Base-by-base conservation (phyloP, 2,113 vertebrate species). In the Dipodomys stephensi region DNA sequence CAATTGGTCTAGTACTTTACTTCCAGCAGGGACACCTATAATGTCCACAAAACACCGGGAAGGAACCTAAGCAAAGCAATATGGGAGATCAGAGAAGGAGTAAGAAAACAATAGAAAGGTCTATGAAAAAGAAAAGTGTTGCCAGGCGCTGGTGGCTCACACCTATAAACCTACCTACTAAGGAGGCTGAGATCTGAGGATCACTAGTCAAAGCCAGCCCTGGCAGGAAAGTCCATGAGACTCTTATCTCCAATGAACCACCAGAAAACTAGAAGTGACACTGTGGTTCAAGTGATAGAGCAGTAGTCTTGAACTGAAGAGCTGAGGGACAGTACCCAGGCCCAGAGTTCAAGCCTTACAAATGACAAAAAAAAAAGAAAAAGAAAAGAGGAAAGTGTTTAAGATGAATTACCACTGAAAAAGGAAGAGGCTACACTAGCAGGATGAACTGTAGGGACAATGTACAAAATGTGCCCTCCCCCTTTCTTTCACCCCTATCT, bases 361-460 rank as follows among this genome's bases (percentile, higher is more conserved):
- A 39, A 39, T 39, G 39, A 39, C 39, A 39, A 39, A 39, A 39
- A 39, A 39, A 39, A 39, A 39, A 39, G 39, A 39, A 39, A 39
- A 39, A 39, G 39, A 39, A 39, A 39, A 39, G 39, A 39, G 39
- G 39, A 6, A 39, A 39, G 39, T 39, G 39, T 81, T 76, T 92
- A 93, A 74, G 28, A 83, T 27, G 53, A 84, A 72, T 83, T 80
- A 64, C 32, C 62, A 83, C 7, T 90, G 53, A 79, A 49, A 74
- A 20, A 8, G 4, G 20, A 35, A 64, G 30, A 90, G 27, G 53
- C 30, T n/a, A 57, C 3, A 3, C 1, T 23, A 71, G 71, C 57
- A 84, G 80, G 46, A 83, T 25, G 19, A 77, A 92, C 0, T 76
- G 8, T 0, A 77, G 23, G 8, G 83, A 87, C 27, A 82, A 83